Base-by-base conservation (phyloP, 1,140 invertebrate genomes). In the Nephila pilipes region DNA sequence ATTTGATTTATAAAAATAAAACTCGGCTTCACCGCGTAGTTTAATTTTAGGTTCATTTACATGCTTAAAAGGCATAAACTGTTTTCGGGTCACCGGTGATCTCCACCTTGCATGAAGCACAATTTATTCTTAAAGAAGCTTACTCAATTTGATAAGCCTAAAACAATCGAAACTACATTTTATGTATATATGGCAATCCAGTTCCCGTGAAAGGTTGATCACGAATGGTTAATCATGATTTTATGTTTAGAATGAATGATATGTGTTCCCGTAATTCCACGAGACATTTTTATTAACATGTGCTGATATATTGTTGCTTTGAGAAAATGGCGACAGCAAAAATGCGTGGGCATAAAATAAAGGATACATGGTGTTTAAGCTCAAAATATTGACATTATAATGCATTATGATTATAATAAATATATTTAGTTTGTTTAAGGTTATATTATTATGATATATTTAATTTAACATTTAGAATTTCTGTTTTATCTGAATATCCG, bases 91-190 rank as follows among this genome's bases (percentile, higher is more conserved):
- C 60, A 38, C 55, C 18, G 57, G 4, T 36, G 20, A 38, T 46
- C n/a, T n/a, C n/a, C n/a, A 20, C 6, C 36, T 69, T 65, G 32
- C 22, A 83, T 22, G 29, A 75, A 32, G 16, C 80, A 83, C 55
- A 54, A 54, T n/a, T 83, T 54, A 83, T n/a, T 14, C 54, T 46
- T 20, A 20, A 32, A n/a, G 22, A 83, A 54, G 80, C 54, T 38
- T 10, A 54, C 38, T 55, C 80, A 8, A 8, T 46, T 55, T 83
- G 54, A 54, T 87, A 63, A 22, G 18, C 54, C 22, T 87, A 25
- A 46, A 69, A 87, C 85, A 87, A 87, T 65, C 18, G 85, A 14
- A 87, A 87, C 38, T 65, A 22, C 85, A 87, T 69, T 87, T 25
- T 10, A 58, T 46, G 60, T 22, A 60, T 46, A 69, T 75, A 29